Evolutionary conservation across 2,888 invertebrate species (phyloP).

Genomic region (Bruchidius siliquastri): DNA sequence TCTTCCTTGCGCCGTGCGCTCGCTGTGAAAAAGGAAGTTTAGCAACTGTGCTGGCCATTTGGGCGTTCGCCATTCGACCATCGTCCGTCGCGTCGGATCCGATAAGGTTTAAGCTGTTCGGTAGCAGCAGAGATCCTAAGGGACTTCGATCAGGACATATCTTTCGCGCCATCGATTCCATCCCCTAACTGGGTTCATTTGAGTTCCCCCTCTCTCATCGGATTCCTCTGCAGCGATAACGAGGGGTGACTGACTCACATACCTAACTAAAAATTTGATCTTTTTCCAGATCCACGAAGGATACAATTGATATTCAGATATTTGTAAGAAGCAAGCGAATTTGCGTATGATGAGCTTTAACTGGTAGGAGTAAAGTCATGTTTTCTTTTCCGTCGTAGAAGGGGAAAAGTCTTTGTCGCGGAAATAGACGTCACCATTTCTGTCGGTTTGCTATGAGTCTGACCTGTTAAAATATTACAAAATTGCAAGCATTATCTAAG

Average conservation of each 20-base stretch:
- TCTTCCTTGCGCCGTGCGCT: not conserved
- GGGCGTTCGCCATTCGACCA: not conserved
- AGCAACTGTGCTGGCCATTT: not conserved
- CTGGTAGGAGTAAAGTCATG: no score
- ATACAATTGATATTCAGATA: not conserved
- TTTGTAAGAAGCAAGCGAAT: no score
- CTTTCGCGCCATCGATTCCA: not conserved
- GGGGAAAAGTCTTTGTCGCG: no score
- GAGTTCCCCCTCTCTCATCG: not conserved
- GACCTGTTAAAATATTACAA: no score
- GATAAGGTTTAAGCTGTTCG: not conserved
- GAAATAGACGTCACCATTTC: no score
- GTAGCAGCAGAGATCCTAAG: not conserved
- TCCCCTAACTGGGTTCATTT: not conserved
- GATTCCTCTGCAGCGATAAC: not conserved
- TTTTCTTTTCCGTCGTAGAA: no score
- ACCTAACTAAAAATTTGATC: not conserved
- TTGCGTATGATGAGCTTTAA: no score
- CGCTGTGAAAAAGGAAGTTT: not conserved
- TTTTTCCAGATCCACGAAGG: not conserved
- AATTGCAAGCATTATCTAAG: no score
- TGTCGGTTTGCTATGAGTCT: no score
- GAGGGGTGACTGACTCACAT: not conserved
- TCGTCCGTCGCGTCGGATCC: not conserved
- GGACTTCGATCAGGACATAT: not conserved